Percentiles rank a stretch among this genome's conserved stretches.
Evolutionary conservation across 2,888 invertebrate species (phyloP).

Genomic region (Pandemis cinnamomeana): DNA sequence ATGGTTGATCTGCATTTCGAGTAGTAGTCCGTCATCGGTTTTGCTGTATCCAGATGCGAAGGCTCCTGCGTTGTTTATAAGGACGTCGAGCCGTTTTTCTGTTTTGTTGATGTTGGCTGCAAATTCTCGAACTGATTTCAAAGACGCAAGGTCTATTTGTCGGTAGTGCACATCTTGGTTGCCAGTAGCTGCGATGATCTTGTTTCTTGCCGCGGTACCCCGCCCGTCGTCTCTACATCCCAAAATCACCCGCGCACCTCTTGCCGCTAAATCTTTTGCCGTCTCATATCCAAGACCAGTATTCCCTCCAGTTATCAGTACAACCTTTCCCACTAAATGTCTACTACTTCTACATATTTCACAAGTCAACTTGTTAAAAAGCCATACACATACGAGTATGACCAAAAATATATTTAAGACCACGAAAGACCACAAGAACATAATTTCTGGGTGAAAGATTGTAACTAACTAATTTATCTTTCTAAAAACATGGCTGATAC

Average conservation of each 20-base stretch:
- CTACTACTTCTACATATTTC: conserved; percentile 44
- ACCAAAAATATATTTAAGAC: conserved; percentile 6
- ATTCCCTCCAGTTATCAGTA: conserved; percentile 33
- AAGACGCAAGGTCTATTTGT: conserved; percentile 69
- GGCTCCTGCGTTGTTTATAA: conserved; percentile 83
- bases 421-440: conserved; percentile 7
- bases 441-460: background rate
- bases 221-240: conserved; percentile 89
- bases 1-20: conserved; percentile 79
- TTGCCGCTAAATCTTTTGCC: conserved; percentile 56
- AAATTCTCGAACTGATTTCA: conserved; percentile 80
- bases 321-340: conserved; percentile 42
- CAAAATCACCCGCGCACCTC: conserved; percentile 91
- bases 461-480: background rate
- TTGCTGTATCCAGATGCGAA: conserved; percentile 58
- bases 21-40: conserved; percentile 84
- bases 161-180: conserved; percentile 54
- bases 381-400: conserved; percentile 5
- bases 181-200: conserved; percentile 37
- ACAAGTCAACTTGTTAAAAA: conserved; percentile 34
- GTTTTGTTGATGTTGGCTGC: conserved; percentile 76
- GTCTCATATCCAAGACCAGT: conserved; percentile 32
- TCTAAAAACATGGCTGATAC: background rate
- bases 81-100: conserved; percentile 74
- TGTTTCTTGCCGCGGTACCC: conserved; percentile 79